Base-by-base conservation (phyloP, 2,888 invertebrate genomes). In the Ornithoptera alexandrae region DNA sequence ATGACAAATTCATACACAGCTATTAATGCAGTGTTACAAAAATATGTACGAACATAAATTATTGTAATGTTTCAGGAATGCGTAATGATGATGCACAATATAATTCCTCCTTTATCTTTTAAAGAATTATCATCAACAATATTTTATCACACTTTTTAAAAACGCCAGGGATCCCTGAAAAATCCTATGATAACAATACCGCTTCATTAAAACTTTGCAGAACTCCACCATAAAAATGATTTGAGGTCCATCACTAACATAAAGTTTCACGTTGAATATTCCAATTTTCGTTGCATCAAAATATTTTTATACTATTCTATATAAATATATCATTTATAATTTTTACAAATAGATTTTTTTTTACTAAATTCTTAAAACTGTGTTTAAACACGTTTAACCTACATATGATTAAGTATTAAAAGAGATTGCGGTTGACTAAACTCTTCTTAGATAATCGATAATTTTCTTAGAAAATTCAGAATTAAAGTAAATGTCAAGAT, bases 171-270 rank as follows among this genome's bases (percentile, higher is more conserved):
- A 53, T 10, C 2, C 8, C 18, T 50, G 36, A 20, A 63, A 30
- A 15, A 22, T 24, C 50, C 53, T 1, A 18, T 12, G 30, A 56
- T 30, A 56, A 63, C 63, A 63, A 63, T 56, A 63, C 63, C 30
- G 53, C 63, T 63, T 63, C 63, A 63, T 63, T 56, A 63, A 63
- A 56, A 63, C 30, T 53, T 53, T 36, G 2, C 63, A 36, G 53
- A 62, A 62, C 24, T 62, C 50, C 30, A 22, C 7, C n/a, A 30
- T 53, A 53, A 62, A 63, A 53, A 18, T 53, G 2, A 50, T 63
- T 63, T 53, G 17, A 53, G 53, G 36, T 6, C n/a, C 53, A 18
- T 63, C 8, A 63, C 30, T 15, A 46, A 20, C 42, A 42, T 57
- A 17, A 62, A 46, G 30, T 36, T 67, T n/a, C 67, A 42, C 24